Percentiles rank a stretch among this genome's conserved stretches.
These are phyloP conservation scores for Rhabdomys pumilio DNA, from an alignment of 2,797 vertebrate genomes.

Conservation along the genomic window DNA sequence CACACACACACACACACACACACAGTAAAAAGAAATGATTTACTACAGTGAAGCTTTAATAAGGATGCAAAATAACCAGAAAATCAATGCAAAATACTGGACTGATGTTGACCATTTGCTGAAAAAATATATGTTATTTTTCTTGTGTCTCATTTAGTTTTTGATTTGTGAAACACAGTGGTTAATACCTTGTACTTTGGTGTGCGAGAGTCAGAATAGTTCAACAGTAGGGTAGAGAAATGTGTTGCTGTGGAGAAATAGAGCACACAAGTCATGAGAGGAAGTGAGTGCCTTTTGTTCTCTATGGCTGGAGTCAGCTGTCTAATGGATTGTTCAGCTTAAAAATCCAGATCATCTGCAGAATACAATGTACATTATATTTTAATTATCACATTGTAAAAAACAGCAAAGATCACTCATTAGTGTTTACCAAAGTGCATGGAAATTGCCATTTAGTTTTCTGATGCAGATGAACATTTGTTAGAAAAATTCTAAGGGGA, in stretches of 20 bases:
- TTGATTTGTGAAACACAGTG: background rate
- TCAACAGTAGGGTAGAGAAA: background rate
- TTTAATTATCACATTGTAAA: background rate
- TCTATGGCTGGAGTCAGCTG: background rate
- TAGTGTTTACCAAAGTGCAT: background rate
- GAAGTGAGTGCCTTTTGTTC: background rate
- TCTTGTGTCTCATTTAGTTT: background rate
- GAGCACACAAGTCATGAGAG: background rate
- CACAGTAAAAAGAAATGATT: background rate
- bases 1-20: background rate
- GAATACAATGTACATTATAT: background rate
- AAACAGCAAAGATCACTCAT: background rate
- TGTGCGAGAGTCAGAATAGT: background rate
- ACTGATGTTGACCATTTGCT: background rate
- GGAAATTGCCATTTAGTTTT: background rate
- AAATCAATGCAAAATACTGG: background rate
- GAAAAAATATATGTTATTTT: background rate
- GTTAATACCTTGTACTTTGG: background rate
- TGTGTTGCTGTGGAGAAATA: background rate
- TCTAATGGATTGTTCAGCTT: background rate
- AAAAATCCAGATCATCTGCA: constrained; percentile 15
- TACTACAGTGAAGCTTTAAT: background rate
- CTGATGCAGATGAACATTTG: background rate
- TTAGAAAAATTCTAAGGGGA: background rate
- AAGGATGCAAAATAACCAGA: background rate